Base-by-base conservation (phyloP, 2,797 vertebrate genomes). In the Pteropus rufus region DNA sequence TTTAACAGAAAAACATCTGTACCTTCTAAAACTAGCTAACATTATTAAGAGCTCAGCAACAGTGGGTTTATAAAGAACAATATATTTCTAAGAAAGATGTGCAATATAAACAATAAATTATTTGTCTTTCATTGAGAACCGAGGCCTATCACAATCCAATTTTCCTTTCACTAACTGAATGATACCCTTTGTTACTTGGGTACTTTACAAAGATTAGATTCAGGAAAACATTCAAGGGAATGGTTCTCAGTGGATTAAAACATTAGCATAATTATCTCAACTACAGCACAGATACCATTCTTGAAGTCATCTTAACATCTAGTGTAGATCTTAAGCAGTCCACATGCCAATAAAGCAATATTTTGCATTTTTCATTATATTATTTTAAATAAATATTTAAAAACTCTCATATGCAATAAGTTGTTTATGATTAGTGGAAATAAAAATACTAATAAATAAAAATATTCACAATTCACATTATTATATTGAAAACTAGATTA, bases 111-210 rank as follows among this genome's bases (percentile, higher is more conserved):
- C 49, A 92, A 85, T 56, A n/a, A 80, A 84, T 97, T 21, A 49
- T 58, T 91, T 95, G 72, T 79, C 23, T 56, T 72, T 65, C 5
- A 46, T 21, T 91, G 86, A 96, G 94, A 95, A 54, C 6, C 39
- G 16, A 94, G 88, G 97, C 93, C 93, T 69, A 95, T 93, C 39
- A 95, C 94, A 98, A 93, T 95, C 94, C 75, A 97, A 97, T 97
- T 97, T 96, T 93, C 93, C 26, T 89, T 98, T 95, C 76, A 26
- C 58, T 39, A 96, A 87, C 54, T 96, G 64, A 97, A 82, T 91
- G 10, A 81, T 94, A 96, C 34, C 10, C 26, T 65, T 79, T 96
- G 60, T 95, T 96, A 87, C 56, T 54, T 93, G 56, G 12, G 39
- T 92, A 90, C 70, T 95, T 84, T 95, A 67, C 44, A 91, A 87